Base-by-base conservation (phyloP, 2,797 vertebrate genomes). In the Phalanger gymnotis region DNA sequence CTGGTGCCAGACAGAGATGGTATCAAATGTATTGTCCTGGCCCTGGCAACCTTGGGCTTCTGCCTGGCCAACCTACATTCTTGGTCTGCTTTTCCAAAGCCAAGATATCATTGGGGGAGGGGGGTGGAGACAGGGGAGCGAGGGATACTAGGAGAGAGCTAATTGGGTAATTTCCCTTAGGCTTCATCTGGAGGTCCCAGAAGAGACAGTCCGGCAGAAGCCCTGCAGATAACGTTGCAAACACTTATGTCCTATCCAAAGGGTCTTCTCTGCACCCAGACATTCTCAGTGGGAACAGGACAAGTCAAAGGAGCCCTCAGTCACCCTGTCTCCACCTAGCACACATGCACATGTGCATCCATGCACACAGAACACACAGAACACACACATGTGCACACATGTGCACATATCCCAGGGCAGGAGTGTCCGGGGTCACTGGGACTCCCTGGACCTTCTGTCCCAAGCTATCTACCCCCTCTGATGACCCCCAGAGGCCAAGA, bases 1-100 rank as follows among this genome's bases (percentile, higher is more conserved):
- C 28, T 91, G 97, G 96, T 97, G 97, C 97, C 98, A 98, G 97
- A 94, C 96, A 96, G 97, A 97, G 97, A 98, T 93, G 93, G 54
- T 94, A 96, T 97, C 96, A 57, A 96, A 95, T 14, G 92, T 96
- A 97, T 87, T 53, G 31, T 58, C 97, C 95, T 96, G 57, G 97
- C 97, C 96, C 87, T 53, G 51, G 56, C 93, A 96, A 27, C 94
- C 61, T 27, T 61, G 95, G 95, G 31, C 12, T 53, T 96, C 93
- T 57, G 73, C 95, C 92, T 91, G 96, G 95, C 95, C 96, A 96
- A 97, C 97, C 97, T 96, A 97, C 98, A 97, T 97, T 98, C 98
- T 96, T 40, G 81, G 93, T 95, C 91, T 92, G 90, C 61, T 90
- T 96, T 96, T 34, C 61, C 30, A 96, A 96, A 98, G 97, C 97